phyloP scores from a whole-genome alignment of 2,888 invertebrate genomes.

The Saturnia pavonia region DNA sequence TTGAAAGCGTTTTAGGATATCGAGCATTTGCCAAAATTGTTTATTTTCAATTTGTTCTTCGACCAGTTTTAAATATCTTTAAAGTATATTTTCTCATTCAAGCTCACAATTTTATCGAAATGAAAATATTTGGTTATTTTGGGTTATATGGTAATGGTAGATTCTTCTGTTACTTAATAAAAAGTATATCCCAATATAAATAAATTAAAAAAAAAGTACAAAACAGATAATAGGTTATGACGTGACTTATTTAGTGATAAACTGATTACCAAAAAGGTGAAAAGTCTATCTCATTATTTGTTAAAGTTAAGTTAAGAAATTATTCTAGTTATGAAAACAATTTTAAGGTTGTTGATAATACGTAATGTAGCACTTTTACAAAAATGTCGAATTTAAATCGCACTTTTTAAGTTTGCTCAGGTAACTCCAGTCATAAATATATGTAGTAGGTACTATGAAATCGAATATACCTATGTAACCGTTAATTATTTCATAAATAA shows the following conservation, averaged over 20 bases:
- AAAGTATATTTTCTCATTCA: not conserved
- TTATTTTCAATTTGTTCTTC: not conserved
- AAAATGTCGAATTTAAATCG: not conserved
- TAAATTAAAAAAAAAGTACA: not conserved
- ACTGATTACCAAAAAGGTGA: not conserved
- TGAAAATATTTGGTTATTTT: not conserved
- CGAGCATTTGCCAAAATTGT: no score
- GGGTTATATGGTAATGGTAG: not conserved
- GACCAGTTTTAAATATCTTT: not conserved
- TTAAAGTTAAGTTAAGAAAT: not conserved
- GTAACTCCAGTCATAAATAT: no score
- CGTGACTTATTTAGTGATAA: not conserved
- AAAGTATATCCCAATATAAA: not conserved
- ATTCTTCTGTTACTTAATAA: not conserved
- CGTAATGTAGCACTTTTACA: not conserved
- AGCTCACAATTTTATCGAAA: not conserved
- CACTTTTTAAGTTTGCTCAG: no score
- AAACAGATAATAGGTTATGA: not conserved
- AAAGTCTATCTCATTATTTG: constrained; percentile 3
- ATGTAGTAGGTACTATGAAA: no score
- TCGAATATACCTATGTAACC: no score
- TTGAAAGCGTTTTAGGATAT: no score
- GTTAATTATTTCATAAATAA: no score
- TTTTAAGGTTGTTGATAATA: not conserved
- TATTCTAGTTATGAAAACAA: not conserved